Base-by-base conservation (phyloP, 1,140 invertebrate genomes). In the Mesaphorura yosii region DNA sequence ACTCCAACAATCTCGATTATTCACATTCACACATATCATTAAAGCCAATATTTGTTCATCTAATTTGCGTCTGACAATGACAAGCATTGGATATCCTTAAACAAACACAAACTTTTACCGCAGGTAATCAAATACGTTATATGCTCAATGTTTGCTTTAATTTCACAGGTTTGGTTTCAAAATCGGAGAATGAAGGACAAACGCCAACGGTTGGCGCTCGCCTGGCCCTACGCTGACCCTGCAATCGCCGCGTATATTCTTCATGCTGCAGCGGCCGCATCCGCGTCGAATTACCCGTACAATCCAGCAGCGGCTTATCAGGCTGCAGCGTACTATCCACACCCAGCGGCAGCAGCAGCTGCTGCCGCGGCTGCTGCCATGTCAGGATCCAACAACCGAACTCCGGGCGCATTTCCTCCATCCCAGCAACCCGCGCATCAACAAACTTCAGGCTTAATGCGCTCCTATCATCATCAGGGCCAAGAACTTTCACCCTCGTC, bases 131-230 rank as follows among this genome's bases (percentile, higher is more conserved):
- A n/a, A n/a, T n/a, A n/a, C n/a, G n/a, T n/a, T n/a, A n/a, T n/a
- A n/a, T n/a, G n/a, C n/a, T n/a, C n/a, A n/a, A n/a, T n/a, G n/a
- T 47, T 47, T 47, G 22, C 27, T 28, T 48, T 49, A 28, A 14
- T 55, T 64, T 72, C 69, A 1, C 73, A 92, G 88, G 91, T 98
- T 2, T 98, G 94, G 94, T 98, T 98, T 67, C 94, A 98, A 78
- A 98, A 98, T 65, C 78, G 94, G 14, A 76, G 94, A n/a, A 98
- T 98, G 94, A 98, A 98, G 67, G 91, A 97, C 72, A 98, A 97
- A 64, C 76, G 93, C 0, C 92, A 98, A 67, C 71, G 89, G 7
- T 83, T 95, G 70, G 86, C 91, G 0, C 78, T 96, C 45, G 81
- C 87, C 0, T 96, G 92, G 92, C 91, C 93, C 0, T 92, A 94